phyloP scores from a whole-genome alignment of 2,797 vertebrate genomes.

The Muscicapa comitata region DNA sequence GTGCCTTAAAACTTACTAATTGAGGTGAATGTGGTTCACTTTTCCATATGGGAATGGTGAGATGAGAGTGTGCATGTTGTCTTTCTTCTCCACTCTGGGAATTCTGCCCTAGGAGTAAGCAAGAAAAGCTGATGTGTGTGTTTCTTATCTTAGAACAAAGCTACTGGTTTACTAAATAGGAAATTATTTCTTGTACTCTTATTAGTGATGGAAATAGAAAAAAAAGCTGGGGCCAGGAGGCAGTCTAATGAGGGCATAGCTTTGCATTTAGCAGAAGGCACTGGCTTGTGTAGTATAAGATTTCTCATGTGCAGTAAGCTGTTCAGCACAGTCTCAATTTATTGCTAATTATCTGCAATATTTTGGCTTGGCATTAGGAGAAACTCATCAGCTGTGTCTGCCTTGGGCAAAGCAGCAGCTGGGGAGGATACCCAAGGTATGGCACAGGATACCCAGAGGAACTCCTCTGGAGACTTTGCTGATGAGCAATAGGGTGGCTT shows the following conservation, averaged over 20 bases:
- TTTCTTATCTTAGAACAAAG: neutral
- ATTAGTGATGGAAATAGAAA: neutral
- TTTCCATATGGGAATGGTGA: neutral
- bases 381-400: neutral
- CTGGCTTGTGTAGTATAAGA: neutral
- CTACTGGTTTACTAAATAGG: neutral
- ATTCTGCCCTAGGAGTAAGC: rapidly evolving
- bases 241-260: neutral
- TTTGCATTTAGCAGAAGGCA: neutral
- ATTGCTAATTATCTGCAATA: neutral
- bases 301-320: neutral
- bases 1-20: neutral
- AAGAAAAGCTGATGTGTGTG: neutral
- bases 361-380: neutral
- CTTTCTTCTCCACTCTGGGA: neutral
- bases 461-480: too few species aligned
- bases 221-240: rapidly evolving
- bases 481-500: neutral
- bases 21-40: neutral
- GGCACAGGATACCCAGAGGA: rapidly evolving
- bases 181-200: neutral
- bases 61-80: rapidly evolving
- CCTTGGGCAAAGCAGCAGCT: neutral
- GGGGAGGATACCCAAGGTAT: neutral
- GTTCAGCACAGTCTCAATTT: neutral